Base-by-base conservation (phyloP, 1,140 invertebrate species). In the Orchestia grillus region DNA sequence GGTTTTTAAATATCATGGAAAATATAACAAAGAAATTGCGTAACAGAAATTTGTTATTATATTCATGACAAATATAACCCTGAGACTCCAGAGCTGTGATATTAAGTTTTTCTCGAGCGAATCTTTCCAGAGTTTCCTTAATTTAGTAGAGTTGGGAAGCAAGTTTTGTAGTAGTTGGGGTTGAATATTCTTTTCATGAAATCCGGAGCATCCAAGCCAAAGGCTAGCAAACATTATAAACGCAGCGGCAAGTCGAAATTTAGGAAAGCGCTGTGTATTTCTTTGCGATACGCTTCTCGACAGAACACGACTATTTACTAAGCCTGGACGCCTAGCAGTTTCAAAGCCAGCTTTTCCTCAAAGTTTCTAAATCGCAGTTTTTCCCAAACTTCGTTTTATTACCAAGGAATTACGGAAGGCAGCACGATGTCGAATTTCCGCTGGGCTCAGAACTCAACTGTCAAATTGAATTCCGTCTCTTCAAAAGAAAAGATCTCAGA, bases 351-450 rank as follows among this genome's bases (percentile, higher is more conserved):
- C 87, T 8, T 87, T 87, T 40, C 87, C 87, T 87, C 36, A 41
- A 87, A 92, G 90, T 92, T 92, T 92, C 90, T 44, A 43, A 44
- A 42, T 41, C 87, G 41, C 90, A 44, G 23, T 92, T 42, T 28
- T 44, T 92, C 41, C 90, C 43, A 92, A 92, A 92, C 41, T 92
- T 92, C 44, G 44, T 92, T 92, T 92, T 92, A 92, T 92, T 92
- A 92, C 90, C 41, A 92, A 44, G 43, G 44, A 92, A 92, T 92
- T 92, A 92, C 90, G 90, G 41, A 43, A 92, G 90, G 44, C 41
- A 42, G 44, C 8, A 92, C 90, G 90, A 44, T 44, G 90, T 43
- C 44, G 43, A 43, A 92, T 92, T 92, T 92, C 90, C 44, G 43
- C 43, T 4, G 11, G 90, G 90, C 90, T 44, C 90, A 92, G 90